Conservation (phyloP, 2,888 invertebrate genomes). For the Hedya salicella region DNA sequence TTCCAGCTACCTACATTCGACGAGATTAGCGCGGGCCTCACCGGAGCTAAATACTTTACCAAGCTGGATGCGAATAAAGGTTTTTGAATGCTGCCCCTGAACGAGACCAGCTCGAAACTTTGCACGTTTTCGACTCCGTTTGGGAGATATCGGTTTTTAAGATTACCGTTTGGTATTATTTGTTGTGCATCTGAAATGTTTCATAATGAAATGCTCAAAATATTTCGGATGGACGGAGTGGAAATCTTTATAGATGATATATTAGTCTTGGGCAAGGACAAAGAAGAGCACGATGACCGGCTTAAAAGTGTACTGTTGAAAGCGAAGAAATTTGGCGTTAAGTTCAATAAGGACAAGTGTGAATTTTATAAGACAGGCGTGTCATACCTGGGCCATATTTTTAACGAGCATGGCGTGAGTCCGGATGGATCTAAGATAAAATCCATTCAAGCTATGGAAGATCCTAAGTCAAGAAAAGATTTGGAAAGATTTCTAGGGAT, state of each 20-base stretch:
- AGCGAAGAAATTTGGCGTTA: constrained; percentile 38
- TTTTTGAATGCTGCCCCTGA: constrained; percentile 43
- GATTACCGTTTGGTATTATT: constrained; percentile 44
- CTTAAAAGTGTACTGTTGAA: constrained; percentile 35
- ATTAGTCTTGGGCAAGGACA: constrained; percentile 35
- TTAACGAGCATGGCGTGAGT: constrained; percentile 27
- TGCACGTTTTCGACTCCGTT: constrained; percentile 44
- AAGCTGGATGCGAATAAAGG: constrained; percentile 46
- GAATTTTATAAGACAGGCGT: constrained; percentile 41
- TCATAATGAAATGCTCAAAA: constrained; percentile 46
- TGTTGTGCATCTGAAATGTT: constrained; percentile 38
- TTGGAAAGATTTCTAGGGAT: constrained; percentile 2
- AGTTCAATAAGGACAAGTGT: constrained; percentile 38
- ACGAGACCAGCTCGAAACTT: constrained; percentile 18
- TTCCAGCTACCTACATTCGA: too few species aligned
- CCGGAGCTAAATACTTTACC: constrained; percentile 42
- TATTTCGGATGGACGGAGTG: constrained; percentile 44
- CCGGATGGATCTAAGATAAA: constrained; percentile 5
- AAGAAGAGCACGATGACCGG: constrained; percentile 39
- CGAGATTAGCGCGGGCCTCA: too few species aligned
- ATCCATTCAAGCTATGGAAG: background rate
- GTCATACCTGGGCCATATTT: constrained; percentile 46
- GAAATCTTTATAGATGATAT: constrained; percentile 43
- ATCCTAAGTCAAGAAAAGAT: background rate
- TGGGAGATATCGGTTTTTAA: constrained; percentile 45